A percentile compares a stretch with the other conserved stretches of the same genome.
phyloP scores from a whole-genome alignment of 2,113 vertebrate genomes.

The Neotoma lepida region DNA sequence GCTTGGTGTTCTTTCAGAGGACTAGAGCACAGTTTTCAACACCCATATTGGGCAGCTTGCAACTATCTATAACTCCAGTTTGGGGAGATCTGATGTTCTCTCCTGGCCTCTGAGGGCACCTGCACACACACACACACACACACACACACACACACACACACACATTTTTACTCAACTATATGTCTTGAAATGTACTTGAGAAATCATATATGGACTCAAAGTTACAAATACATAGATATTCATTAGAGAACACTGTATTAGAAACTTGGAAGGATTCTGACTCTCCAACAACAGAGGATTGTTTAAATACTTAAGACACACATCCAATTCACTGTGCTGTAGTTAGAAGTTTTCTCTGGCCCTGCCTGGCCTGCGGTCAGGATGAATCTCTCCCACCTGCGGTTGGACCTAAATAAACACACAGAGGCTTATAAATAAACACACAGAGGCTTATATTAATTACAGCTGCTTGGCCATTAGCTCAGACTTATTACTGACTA shows the following conservation, averaged over 20 bases:
- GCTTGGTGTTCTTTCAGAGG: background rate
- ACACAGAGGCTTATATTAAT: too few species aligned
- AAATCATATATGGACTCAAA: background rate
- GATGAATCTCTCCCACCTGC: too few species aligned
- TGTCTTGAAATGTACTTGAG: conserved; percentile 5
- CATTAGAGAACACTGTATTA: background rate
- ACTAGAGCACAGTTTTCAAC: background rate
- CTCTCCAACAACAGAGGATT: background rate
- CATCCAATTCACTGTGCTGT: background rate
- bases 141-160: background rate
- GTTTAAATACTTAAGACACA: background rate
- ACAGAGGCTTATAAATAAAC: too few species aligned
- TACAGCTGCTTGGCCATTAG: too few species aligned
- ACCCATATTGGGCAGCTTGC: background rate
- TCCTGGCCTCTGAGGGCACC: background rate
- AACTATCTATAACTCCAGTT: background rate
- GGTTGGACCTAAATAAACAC: too few species aligned
- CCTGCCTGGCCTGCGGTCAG: too few species aligned
- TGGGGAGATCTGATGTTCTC: background rate
- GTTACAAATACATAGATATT: background rate
- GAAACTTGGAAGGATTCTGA: background rate
- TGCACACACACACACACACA: background rate
- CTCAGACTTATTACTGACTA: too few species aligned
- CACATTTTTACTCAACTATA: conserved; percentile 9
- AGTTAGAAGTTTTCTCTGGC: too few species aligned